These are phyloP conservation scores for Pseudomyrmex flavicornis DNA, from an alignment of 1,140 invertebrate species.

Conservation along the genomic window DNA sequence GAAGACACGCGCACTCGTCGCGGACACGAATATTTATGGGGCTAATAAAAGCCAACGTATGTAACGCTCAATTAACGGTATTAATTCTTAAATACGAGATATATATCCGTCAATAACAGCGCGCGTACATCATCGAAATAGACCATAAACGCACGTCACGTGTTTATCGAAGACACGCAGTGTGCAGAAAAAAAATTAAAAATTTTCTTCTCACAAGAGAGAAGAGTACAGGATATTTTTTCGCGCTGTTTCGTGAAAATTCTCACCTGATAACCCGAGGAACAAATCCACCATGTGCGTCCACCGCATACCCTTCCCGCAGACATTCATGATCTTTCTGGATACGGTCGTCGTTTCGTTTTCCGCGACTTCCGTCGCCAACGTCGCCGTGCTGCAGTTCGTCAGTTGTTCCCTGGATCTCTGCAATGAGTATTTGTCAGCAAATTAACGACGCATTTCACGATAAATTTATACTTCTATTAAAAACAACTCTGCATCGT, in stretches of 20 bases:
- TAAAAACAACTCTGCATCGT: too few species aligned
- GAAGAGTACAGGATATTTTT: neutral
- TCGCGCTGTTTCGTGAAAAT: neutral
- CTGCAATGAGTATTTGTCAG: constrained; percentile 32
- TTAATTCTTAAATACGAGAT: constrained; percentile 19
- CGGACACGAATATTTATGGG: constrained; percentile 34
- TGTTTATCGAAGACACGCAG: neutral
- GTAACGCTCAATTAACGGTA: constrained; percentile 21
- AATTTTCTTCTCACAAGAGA: constrained; percentile 27
- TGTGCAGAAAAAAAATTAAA: constrained; percentile 28
- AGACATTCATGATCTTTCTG: constrained; percentile 70
- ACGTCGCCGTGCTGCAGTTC: constrained; percentile 50
- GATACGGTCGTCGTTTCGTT: constrained; percentile 45
- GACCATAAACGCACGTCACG: neutral
- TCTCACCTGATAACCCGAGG: constrained; percentile 52
- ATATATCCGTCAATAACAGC: too few species aligned
- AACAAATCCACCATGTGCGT: constrained; percentile 59
- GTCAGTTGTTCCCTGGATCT: constrained; percentile 70
- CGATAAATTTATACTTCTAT: too few species aligned
- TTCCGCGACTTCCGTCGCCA: constrained; percentile 46
- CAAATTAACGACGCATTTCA: neutral
- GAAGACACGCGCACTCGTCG: constrained; percentile 31
- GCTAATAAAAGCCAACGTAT: constrained; percentile 32
- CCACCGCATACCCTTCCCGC: constrained; percentile 62
- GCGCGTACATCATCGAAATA: neutral